Base-by-base conservation (phyloP, 2,888 invertebrate genomes). In the Euphydryas editha region DNA sequence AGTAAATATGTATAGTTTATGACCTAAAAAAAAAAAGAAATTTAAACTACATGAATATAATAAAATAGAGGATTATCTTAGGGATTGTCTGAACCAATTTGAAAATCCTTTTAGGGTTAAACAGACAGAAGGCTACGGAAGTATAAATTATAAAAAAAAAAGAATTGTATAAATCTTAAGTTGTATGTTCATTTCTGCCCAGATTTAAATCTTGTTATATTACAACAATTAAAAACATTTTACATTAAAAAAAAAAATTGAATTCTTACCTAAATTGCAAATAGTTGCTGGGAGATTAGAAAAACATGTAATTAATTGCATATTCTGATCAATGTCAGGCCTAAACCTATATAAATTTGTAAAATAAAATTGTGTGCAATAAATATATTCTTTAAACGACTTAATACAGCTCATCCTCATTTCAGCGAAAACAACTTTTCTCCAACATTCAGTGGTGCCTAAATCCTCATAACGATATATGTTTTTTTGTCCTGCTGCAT, bases 301-400 rank as follows among this genome's bases (percentile, higher is more conserved):
- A 66, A 87, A 89, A 57, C 65, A 70, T 0, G 80, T 75, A 8
- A 87, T 74, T 20, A 77, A 59, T 59, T 85, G 73, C 46, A 91
- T 71, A n/a, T 65, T 72, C 0, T 62, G 59, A 66, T 87, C 83
- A 2, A 75, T 58, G 39, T 75, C 82, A 1, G 92, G 90, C 42
- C 72, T 79, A 68, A 91, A 89, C 69, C 88, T 81, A 62, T 85
- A 86, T 56, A 92, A 57, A 47, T 81, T 76, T 21, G 76, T 81
- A 59, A 86, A 89, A 62, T 84, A 90, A 68, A 80, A 84, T 68
- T 91, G 91, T 0, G 85, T 81, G 58, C 86, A 85, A 67, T 89
- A 90, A 46, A 92, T 85, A 69, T 85, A 83, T 0, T 82, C 82
- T 51, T 81, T 85, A 51, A 75, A 87, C 3, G 92, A 87, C 1